Conservation (phyloP, 2,888 invertebrate genomes). For the Pegoplata infirma region DNA sequence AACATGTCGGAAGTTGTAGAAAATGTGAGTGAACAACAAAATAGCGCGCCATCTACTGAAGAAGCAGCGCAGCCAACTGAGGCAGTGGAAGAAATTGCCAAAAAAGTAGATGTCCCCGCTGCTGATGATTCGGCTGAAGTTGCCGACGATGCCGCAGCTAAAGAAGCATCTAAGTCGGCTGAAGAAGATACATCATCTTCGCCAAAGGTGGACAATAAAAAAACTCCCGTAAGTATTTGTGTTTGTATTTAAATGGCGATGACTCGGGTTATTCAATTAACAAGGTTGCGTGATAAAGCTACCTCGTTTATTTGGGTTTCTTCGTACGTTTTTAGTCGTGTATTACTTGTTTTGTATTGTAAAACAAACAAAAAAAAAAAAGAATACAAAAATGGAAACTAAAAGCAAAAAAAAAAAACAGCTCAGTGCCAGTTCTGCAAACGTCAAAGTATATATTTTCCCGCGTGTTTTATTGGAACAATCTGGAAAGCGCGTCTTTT, state of each 20-base stretch:
- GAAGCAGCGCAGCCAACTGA: slow-evolving; percentile 47
- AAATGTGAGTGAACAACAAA: slow-evolving; percentile 67
- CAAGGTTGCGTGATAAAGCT: slow-evolving; percentile 71
- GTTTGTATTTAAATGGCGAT: slow-evolving; percentile 26
- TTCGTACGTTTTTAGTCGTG: slow-evolving; percentile 42
- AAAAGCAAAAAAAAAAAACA: background rate
- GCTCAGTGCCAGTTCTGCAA: slow-evolving; percentile 35
- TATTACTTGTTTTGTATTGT: slow-evolving; percentile 40
- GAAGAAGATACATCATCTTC: slow-evolving; percentile 56
- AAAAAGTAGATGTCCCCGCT: slow-evolving; percentile 38
- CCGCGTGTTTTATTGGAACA: slow-evolving; percentile 57
- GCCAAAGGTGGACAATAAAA: slow-evolving; percentile 69
- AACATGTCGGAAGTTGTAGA: slow-evolving; percentile 71
- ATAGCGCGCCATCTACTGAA: slow-evolving; percentile 55
- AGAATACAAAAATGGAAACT: slow-evolving; percentile 38
- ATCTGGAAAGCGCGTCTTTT: slow-evolving; percentile 42
- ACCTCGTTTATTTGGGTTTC: slow-evolving; percentile 55
- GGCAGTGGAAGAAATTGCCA: slow-evolving; percentile 35
- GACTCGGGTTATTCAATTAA: slow-evolving; percentile 66
- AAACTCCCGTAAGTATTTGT: slow-evolving; percentile 72
- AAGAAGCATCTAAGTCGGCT: slow-evolving; percentile 46
- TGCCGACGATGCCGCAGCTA: slow-evolving; percentile 23
- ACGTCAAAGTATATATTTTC: slow-evolving; percentile 24
- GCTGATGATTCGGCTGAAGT: slow-evolving; percentile 21
- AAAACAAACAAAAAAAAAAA: slow-evolving; percentile 47